Percentiles rank a stretch among this genome's conserved stretches.
Conservation (phyloP, 1,140 invertebrate species). For the Coelopa frigida region DNA sequence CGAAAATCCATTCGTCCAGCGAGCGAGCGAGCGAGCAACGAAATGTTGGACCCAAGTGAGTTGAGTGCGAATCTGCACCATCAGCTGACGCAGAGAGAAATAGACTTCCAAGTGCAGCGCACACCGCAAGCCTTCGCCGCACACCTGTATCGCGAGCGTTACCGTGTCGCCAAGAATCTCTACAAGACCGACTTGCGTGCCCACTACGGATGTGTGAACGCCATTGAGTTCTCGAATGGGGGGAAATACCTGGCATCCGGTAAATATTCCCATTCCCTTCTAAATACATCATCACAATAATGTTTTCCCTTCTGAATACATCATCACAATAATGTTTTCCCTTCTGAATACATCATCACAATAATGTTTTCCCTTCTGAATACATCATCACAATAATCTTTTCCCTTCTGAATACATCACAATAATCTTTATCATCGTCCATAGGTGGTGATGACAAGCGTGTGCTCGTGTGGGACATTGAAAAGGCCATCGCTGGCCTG, state of each 20-base stretch:
- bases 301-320: too few relatives aligned
- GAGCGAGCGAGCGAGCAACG: neutral
- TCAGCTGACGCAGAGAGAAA: conserved; percentile 22
- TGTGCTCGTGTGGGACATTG: conserved; percentile 82
- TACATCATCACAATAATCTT: too few relatives aligned
- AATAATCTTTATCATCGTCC: too few relatives aligned
- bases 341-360: too few relatives aligned
- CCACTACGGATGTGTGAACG: conserved; percentile 95
- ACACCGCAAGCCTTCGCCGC: conserved; percentile 30
- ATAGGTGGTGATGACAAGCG: conserved; percentile 85
- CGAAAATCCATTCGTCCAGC: too few relatives aligned
- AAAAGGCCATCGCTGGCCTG: conserved; percentile 61
- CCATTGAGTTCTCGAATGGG: conserved; percentile 86
- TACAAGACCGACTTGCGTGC: conserved; percentile 78
- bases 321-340: too few relatives aligned
- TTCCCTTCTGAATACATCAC: too few relatives aligned
- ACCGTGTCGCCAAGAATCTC: conserved; percentile 61
- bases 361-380: too few relatives aligned
- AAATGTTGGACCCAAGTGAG: neutral
- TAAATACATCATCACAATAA: too few relatives aligned
- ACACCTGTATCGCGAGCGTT: conserved; percentile 55
- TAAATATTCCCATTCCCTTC: conserved; percentile 44
- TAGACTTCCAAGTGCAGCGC: neutral
- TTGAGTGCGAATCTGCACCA: conserved; percentile 25
- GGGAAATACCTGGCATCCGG: conserved; percentile 83